phyloP scores from a whole-genome alignment of 2,888 invertebrate species.

The Drosophila formosana region DNA sequence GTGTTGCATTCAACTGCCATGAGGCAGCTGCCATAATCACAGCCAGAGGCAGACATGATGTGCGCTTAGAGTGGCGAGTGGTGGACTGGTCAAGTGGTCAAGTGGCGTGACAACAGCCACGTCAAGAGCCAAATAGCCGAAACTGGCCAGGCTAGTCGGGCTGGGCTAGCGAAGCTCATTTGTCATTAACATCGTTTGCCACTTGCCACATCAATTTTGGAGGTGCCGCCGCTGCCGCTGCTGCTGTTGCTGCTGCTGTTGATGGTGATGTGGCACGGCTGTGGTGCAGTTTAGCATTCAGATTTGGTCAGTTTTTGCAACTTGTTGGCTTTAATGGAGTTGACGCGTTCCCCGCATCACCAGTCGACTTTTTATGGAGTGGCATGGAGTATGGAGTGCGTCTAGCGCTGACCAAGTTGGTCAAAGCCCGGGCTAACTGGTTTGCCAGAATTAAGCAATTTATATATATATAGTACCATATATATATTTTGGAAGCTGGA shows the following conservation, averaged over 20 bases:
- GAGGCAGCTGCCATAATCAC: constrained; percentile 20
- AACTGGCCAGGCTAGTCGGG: constrained; percentile 12
- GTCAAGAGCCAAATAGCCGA: constrained; percentile 29
- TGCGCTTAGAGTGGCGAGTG: constrained; percentile 31
- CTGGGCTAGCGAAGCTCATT: constrained; percentile 43
- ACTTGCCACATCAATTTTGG: constrained; percentile 55
- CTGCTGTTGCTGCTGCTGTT: background rate
- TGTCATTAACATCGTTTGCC: constrained; percentile 68
- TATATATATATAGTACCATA: constrained; percentile 15
- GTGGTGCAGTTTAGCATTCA: constrained; percentile 53
- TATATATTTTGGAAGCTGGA: constrained; percentile 38
- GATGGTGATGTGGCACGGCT: background rate
- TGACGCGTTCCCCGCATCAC: constrained; percentile 55
- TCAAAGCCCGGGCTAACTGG: constrained; percentile 38
- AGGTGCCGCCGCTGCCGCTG: background rate
- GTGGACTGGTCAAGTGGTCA: constrained; percentile 46
- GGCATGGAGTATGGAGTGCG: constrained; percentile 25
- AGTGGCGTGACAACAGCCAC: constrained; percentile 64
- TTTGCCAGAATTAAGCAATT: constrained; percentile 63
- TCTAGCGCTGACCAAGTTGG: constrained; percentile 33
- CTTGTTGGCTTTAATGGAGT: constrained; percentile 67
- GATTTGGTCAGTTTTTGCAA: constrained; percentile 69
- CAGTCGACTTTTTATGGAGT: constrained; percentile 9
- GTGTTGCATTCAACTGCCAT: constrained; percentile 4
- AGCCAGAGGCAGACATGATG: constrained; percentile 23